Conservation (phyloP, 2,797 vertebrate genomes). For the Antrozous pallidus region DNA sequence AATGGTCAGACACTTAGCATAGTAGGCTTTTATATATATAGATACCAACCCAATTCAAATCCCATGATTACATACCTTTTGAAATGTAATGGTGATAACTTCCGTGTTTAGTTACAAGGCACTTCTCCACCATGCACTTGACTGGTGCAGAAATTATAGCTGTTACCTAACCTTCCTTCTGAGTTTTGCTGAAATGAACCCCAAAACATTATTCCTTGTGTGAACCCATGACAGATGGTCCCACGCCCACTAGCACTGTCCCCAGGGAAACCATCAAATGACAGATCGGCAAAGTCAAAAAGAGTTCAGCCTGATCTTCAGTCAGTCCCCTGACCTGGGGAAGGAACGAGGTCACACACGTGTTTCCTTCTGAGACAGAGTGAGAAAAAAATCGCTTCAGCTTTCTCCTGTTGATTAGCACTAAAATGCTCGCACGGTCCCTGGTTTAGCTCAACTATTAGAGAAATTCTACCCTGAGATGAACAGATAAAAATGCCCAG, state of each 20-base stretch:
- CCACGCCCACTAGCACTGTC: background rate
- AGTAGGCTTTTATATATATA: too few species aligned
- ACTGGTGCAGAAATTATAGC: accelerated
- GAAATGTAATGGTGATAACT: background rate
- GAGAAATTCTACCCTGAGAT: background rate
- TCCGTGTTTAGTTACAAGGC: background rate
- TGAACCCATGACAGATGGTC: background rate
- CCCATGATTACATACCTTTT: background rate
- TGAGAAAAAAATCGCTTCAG: background rate
- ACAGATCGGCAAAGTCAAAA: background rate
- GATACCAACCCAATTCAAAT: background rate
- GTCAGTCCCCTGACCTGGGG: too few species aligned
- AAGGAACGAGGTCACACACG: background rate
- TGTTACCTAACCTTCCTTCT: background rate
- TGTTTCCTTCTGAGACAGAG: background rate
- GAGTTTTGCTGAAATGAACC: background rate
- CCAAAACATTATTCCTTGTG: background rate
- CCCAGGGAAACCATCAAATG: background rate
- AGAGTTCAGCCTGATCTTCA: background rate
- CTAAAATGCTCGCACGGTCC: background rate
- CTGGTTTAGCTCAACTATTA: background rate
- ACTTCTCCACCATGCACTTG: background rate
- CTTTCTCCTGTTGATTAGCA: background rate
- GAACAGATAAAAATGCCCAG: background rate
- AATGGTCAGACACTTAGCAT: too few species aligned